These are phyloP conservation scores for Sebastes iracundus DNA, from an alignment of 2,797 vertebrate genomes.

Conservation along the genomic window DNA sequence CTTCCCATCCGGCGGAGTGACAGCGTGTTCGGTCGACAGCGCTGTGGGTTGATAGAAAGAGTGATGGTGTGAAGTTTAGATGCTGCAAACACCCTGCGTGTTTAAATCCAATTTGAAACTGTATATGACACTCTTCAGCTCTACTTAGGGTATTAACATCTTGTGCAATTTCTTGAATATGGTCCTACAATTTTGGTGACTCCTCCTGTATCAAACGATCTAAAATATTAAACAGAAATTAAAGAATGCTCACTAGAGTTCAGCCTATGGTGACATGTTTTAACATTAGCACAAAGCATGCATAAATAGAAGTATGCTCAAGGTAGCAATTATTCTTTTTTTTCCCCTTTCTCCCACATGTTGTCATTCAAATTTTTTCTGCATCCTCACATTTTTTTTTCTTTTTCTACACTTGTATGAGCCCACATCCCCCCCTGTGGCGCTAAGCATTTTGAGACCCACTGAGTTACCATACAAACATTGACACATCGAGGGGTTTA, in stretches of 20 bases:
- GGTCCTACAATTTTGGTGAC: neutral
- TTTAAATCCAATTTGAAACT: conserved; percentile 48
- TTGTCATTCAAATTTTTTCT: conserved; percentile 5
- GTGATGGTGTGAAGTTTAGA: conserved; percentile 16
- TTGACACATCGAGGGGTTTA: conserved; percentile 54
- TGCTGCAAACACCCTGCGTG: conserved; percentile 16
- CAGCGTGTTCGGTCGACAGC: conserved; percentile 13
- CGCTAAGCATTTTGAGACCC: conserved; percentile 56
- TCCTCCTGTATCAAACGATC: neutral
- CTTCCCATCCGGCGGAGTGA: conserved; percentile 33
- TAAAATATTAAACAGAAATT: conserved; percentile 20
- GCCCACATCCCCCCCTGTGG: conserved; percentile 33
- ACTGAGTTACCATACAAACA: conserved; percentile 61
- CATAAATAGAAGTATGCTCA: conserved; percentile 19
- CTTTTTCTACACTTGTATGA: neutral
- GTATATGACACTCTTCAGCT: conserved; percentile 5
- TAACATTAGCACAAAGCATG: conserved; percentile 10
- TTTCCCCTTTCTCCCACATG: neutral
- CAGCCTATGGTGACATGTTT: neutral
- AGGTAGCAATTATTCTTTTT: conserved; percentile 10
- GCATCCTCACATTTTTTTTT: neutral
- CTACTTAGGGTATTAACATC: neutral
- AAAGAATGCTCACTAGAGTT: neutral
- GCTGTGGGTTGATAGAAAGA: conserved; percentile 15
- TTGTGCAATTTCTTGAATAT: conserved; percentile 16